These are phyloP conservation scores for Leucopsar rothschildi DNA, from an alignment of 2,113 vertebrate species.

Conservation along the genomic window DNA sequence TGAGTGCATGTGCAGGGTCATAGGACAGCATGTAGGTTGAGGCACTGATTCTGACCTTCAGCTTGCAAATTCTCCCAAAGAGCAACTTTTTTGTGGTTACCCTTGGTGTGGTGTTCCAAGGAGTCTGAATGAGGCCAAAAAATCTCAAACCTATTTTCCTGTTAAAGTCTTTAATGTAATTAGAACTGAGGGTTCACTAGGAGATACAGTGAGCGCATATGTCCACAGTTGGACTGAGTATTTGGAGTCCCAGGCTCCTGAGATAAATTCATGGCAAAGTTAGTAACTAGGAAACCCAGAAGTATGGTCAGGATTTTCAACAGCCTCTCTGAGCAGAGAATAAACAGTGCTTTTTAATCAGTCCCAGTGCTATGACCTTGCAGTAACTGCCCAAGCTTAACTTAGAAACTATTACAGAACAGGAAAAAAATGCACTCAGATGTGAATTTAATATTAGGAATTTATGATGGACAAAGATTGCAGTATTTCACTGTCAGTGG, in stretches of 20 bases:
- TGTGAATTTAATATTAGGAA: not conserved
- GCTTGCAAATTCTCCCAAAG: rapidly evolving
- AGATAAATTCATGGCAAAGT: not conserved
- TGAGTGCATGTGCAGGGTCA: rapidly evolving
- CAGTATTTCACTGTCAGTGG: not conserved
- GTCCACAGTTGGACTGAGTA: not conserved
- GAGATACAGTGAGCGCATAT: rapidly evolving
- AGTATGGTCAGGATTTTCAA: not conserved
- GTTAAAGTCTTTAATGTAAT: not conserved
- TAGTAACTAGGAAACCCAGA: not conserved
- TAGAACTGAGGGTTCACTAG: not conserved
- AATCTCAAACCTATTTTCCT: not conserved
- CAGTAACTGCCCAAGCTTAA: not conserved
- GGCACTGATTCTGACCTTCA: not conserved
- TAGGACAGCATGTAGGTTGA: rapidly evolving
- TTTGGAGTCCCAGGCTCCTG: not conserved
- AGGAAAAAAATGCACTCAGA: not conserved
- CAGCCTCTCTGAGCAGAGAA: not conserved
- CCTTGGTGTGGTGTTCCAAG: not conserved
- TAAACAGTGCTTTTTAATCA: not conserved
- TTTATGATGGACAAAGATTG: not conserved
- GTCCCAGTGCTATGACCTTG: not conserved
- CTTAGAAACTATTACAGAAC: not conserved
- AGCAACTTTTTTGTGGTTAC: not conserved
- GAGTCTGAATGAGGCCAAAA: not conserved